Conservation (phyloP, 2,888 invertebrate genomes). For the Caenorhabditis sp. region DNA sequence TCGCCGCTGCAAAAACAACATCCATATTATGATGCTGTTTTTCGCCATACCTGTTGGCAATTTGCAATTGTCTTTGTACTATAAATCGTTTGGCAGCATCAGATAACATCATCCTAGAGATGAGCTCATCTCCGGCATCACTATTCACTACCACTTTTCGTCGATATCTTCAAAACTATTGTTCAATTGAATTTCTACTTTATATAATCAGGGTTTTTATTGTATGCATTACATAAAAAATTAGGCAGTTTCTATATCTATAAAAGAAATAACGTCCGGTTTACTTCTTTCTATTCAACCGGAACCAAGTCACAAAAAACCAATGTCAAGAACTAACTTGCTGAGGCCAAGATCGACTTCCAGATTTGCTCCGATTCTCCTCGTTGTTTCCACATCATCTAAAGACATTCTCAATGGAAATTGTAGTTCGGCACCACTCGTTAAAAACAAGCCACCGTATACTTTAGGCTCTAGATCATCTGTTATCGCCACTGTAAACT, state of each 20-base stretch:
- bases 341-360: slow-evolving; percentile 55
- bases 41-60: slow-evolving; percentile 47
- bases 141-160: slow-evolving; percentile 52
- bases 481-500: slow-evolving; percentile 44
- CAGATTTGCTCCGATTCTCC: slow-evolving; percentile 51
- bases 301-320: too few relatives aligned
- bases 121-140: slow-evolving; percentile 52
- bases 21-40: not conserved
- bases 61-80: slow-evolving; percentile 50
- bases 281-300: too few relatives aligned
- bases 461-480: slow-evolving; percentile 53
- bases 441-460: slow-evolving; percentile 54
- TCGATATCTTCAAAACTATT: slow-evolving; percentile 49
- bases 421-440: slow-evolving; percentile 54
- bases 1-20: slow-evolving; percentile 43
- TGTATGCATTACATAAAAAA: too few relatives aligned
- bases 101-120: slow-evolving; percentile 51
- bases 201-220: too few relatives aligned
- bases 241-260: too few relatives aligned
- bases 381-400: slow-evolving; percentile 54
- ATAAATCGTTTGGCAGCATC: slow-evolving; percentile 54
- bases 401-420: slow-evolving; percentile 50
- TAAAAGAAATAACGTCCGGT: too few relatives aligned
- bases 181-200: too few relatives aligned
- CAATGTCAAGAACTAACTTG: slow-evolving; percentile 43